Base-by-base conservation (phyloP, 1,140 invertebrate species). In the Bacillus rossius region DNA sequence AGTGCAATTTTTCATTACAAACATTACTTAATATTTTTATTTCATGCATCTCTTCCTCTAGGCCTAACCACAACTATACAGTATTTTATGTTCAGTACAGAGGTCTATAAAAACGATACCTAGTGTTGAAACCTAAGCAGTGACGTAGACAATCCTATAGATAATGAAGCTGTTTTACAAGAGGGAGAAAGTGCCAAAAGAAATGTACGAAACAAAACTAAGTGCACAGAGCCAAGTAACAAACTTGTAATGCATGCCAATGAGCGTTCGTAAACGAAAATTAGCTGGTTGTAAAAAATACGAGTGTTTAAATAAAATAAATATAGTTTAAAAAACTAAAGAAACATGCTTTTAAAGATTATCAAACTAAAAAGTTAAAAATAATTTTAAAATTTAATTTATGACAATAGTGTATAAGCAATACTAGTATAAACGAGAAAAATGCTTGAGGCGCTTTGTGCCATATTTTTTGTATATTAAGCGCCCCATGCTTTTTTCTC, bases 201-300 rank as follows among this genome's bases (percentile, higher is more conserved):
- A 20, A 47, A 47, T 17, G 43, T 47, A 47, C 16, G 22, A 47
- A 16, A 47, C 22, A 47, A 47, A 47, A 47, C 7, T 47, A 47
- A 47, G 16, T 8, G 7, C 22, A 47, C 16, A 47, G 16, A 47
- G 16, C 43, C 16, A 47, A 8, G 43, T 47, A 47, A 47, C 16
- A 47, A 47, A 47, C 43, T 7, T 8, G 43, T 47, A 47, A 20
- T 47, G 22, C 43, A 47, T 47, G 7, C 16, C 8, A 47, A 16
- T 16, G 43, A 47, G 16, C 22, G 43, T 47, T 20, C 43, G 43
- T 16, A 47, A 47, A 47, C 16, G 43, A 16, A 47, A 47, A 47
- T 47, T 47, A 47, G 43, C 43, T 47, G 43, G 43, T 47, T 16
- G 43, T 7, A 47, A 47, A 17, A 16, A 47, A 47, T 47, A 16